Conservation (phyloP, 2,888 invertebrate species). For the Tolmerus cingulatus region DNA sequence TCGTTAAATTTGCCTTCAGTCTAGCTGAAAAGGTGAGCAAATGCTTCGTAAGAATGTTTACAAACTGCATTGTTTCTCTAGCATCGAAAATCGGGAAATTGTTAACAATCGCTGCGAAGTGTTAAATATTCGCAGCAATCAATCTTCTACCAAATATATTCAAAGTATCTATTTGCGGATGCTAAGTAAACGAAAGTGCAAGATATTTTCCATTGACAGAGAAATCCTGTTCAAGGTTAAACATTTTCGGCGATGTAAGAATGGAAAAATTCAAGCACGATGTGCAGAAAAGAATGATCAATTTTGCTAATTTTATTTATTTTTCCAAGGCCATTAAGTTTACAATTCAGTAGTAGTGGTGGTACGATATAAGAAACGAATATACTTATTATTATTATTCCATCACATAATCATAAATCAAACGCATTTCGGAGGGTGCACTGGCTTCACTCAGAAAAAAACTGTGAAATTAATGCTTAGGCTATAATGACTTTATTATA, state of each 20-base stretch:
- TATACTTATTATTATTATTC: too few relatives aligned
- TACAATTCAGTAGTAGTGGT: not conserved
- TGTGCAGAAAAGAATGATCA: not conserved
- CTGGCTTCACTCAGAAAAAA: too few relatives aligned
- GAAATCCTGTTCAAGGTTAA: not conserved
- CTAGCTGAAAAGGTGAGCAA: not conserved
- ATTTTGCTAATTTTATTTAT: not conserved
- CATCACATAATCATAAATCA: too few relatives aligned
- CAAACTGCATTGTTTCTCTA: not conserved
- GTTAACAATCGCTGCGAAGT: not conserved
- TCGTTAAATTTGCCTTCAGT: not conserved
- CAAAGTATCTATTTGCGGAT: not conserved
- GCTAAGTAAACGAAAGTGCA: not conserved
- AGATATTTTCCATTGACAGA: not conserved
- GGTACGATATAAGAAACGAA: too few relatives aligned
- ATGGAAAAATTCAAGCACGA: not conserved
- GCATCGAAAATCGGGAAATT: not conserved
- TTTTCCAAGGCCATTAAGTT: not conserved
- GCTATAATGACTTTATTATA: too few relatives aligned
- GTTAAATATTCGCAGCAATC: not conserved
- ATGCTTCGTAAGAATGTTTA: not conserved
- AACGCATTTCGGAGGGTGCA: too few relatives aligned
- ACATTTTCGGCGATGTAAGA: not conserved
- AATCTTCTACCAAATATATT: not conserved
- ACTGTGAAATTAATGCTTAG: too few relatives aligned